These are phyloP conservation scores for Anniella stebbinsi DNA, from an alignment of 2,797 vertebrate species.

Conservation along the genomic window DNA sequence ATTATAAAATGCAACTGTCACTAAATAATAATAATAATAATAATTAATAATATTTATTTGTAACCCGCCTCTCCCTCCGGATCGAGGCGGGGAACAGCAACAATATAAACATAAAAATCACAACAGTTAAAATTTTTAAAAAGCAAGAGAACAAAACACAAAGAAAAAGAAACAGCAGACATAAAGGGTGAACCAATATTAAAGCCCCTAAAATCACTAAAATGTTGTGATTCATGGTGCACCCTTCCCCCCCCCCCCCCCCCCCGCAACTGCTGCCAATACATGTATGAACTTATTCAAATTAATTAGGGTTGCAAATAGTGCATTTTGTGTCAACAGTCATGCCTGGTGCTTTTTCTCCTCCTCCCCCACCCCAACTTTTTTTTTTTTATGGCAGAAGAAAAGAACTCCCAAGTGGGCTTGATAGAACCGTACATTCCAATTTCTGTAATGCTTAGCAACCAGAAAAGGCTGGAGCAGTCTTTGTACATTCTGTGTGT, in stretches of 20 bases:
- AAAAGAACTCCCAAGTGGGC: slow-evolving; percentile 49
- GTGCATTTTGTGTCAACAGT: background rate
- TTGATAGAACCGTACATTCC: slow-evolving; percentile 70
- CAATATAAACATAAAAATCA: too few species aligned
- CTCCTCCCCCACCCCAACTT: background rate
- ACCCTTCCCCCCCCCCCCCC: too few species aligned
- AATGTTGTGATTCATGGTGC: background rate
- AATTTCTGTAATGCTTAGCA: slow-evolving; percentile 76
- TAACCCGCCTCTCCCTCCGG: too few species aligned
- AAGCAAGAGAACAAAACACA: too few species aligned
- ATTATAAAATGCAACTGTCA: background rate
- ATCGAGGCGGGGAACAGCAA: too few species aligned
- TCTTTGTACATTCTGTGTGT: slow-evolving; percentile 23
- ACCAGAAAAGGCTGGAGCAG: slow-evolving; percentile 49
- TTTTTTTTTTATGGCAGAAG: slow-evolving; percentile 31
- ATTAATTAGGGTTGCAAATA: slow-evolving; percentile 12
- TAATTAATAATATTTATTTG: too few species aligned
- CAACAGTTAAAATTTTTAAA: too few species aligned
- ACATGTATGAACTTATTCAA: background rate
- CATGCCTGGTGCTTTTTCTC: slow-evolving; percentile 46
- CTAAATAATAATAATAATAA: too few species aligned
- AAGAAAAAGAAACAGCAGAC: background rate
- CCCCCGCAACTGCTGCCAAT: background rate
- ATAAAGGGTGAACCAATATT: background rate
- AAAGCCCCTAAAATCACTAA: background rate